Conservation (phyloP, 2,113 vertebrate species). For the Lycaon pictus region DNA sequence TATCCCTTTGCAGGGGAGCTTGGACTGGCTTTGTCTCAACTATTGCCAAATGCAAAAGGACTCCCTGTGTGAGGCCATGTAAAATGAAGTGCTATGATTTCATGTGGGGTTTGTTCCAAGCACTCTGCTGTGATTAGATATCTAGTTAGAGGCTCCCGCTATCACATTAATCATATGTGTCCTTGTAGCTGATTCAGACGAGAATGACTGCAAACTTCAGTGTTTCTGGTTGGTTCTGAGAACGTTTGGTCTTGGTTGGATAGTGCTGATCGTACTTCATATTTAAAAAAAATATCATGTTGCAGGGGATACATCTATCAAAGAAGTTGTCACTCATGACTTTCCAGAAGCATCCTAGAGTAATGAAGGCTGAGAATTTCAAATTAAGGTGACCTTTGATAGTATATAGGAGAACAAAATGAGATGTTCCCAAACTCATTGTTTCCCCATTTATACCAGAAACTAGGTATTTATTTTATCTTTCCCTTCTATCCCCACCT, state of each 20-base stretch:
- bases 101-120: not conserved
- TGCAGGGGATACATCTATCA: not conserved
- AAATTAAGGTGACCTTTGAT: no score
- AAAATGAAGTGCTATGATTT: not conserved
- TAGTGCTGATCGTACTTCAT: not conserved
- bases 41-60: not conserved
- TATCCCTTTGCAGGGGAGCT: not conserved
- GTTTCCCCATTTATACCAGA: not conserved
- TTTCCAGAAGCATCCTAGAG: not conserved
- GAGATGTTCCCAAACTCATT: no score
- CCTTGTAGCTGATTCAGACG: not conserved
- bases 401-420: not conserved
- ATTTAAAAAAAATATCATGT: not conserved
- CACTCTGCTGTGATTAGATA: not conserved
- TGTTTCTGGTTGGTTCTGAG: not conserved
- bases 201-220: not conserved
- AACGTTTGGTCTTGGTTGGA: not conserved
- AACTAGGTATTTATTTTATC: not conserved
- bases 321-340: not conserved
- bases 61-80: not conserved
- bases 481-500: not conserved
- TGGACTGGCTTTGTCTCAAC: not conserved
- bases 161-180: not conserved
- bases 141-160: not conserved
- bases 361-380: not conserved